phyloP scores from a whole-genome alignment of 1,140 invertebrate genomes.

The Solen grandis region DNA sequence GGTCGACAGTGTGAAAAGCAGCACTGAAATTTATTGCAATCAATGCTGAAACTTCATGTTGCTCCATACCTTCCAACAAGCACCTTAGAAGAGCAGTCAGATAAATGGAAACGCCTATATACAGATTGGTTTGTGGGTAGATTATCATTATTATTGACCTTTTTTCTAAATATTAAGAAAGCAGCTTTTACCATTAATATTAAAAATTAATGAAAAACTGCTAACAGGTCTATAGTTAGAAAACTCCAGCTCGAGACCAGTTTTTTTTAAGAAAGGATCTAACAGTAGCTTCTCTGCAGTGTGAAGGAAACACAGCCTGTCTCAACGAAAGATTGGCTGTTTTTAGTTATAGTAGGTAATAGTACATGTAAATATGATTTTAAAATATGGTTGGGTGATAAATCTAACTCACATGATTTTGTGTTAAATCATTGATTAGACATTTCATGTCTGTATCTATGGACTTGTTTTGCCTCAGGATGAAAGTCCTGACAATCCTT shows the following conservation, averaged over 20 bases:
- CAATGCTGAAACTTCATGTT: background rate
- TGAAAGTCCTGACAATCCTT: too few species aligned
- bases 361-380: too few species aligned
- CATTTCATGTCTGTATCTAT: too few species aligned
- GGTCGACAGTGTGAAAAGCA: conserved; percentile 3
- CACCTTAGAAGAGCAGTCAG: conserved; percentile 17
- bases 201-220: conserved; percentile 13
- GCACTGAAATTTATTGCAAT: background rate
- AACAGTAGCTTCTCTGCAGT: conserved; percentile 12
- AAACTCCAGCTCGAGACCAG: conserved; percentile 7
- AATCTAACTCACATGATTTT: background rate
- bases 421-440: background rate
- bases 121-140: conserved; percentile 20
- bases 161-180: conserved; percentile 16
- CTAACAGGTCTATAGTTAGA: too few species aligned
- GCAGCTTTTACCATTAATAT: conserved; percentile 39
- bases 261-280: conserved; percentile 17
- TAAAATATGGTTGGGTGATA: background rate
- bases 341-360: background rate
- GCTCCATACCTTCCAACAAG: conserved; percentile 21
- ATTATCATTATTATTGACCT: conserved; percentile 8
- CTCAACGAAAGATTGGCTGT: background rate
- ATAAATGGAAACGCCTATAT: conserved; percentile 18
- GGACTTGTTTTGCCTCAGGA: too few species aligned
- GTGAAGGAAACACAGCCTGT: background rate